Percentiles rank a stretch among this genome's conserved stretches.
Conservation (phyloP, 2,113 vertebrate species). For the Hymenochirus boettgeri region DNA sequence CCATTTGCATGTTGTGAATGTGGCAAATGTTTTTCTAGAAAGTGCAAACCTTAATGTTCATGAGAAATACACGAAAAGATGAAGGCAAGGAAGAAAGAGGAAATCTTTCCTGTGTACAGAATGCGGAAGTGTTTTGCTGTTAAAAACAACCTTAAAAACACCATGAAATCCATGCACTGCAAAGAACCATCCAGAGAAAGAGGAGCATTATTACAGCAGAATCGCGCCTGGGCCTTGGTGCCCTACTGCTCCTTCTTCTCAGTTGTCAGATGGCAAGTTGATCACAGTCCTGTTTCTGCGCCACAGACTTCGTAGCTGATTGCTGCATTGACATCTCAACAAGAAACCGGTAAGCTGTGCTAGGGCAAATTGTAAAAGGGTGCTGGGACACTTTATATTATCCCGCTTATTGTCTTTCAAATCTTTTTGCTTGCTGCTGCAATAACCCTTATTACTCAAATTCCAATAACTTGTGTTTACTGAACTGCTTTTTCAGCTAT, state of each 20-base stretch:
- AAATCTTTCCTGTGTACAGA: background rate
- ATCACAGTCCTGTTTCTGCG: background rate
- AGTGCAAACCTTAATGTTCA: background rate
- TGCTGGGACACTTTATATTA: too few relatives aligned
- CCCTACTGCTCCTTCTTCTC: background rate
- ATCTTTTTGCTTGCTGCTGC: too few relatives aligned
- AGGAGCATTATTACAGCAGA: background rate
- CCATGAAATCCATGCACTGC: background rate
- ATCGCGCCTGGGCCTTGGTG: background rate
- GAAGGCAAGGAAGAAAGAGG: background rate
- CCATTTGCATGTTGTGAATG: background rate
- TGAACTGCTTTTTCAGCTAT: too few relatives aligned
- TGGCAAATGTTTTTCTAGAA: background rate
- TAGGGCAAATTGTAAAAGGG: too few relatives aligned
- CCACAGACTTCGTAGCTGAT: background rate
- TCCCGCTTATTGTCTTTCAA: too few relatives aligned
- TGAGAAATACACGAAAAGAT: slow-evolving; percentile 13
- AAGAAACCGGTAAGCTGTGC: too few relatives aligned
- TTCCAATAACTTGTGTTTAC: too few relatives aligned
- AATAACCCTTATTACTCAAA: too few relatives aligned
- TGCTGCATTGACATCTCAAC: too few relatives aligned
- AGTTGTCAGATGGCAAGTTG: background rate
- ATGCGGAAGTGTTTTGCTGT: background rate
- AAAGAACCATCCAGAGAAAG: too few relatives aligned
- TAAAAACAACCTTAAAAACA: background rate